Conservation (phyloP, 2,888 invertebrate genomes). For the Spodoptera littoralis region DNA sequence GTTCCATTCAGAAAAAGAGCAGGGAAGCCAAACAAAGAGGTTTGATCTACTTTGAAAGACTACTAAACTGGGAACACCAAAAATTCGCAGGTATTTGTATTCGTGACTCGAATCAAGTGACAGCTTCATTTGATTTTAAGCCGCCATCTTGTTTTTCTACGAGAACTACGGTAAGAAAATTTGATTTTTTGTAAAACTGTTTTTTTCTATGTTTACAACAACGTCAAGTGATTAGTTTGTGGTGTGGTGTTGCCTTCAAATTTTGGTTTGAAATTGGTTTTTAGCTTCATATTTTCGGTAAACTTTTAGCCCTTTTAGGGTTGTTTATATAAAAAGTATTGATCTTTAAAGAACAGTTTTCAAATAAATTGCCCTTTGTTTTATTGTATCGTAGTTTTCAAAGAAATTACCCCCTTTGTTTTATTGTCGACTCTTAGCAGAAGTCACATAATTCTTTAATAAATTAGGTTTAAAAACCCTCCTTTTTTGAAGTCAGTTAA, state of each 20-base stretch:
- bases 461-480: too few species aligned
- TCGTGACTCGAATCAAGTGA: slow-evolving; percentile 43
- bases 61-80: slow-evolving; percentile 2
- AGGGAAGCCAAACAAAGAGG: slow-evolving; percentile 11
- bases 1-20: background rate
- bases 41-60: slow-evolving; percentile 11
- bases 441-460: too few species aligned
- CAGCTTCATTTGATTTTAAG: slow-evolving; percentile 38
- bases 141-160: slow-evolving; percentile 38
- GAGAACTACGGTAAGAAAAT: slow-evolving; percentile 18
- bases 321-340: too few species aligned
- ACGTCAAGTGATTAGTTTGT: slow-evolving; percentile 1
- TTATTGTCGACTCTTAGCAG: too few species aligned
- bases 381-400: too few species aligned
- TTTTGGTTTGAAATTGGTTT: too few species aligned
- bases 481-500: too few species aligned
- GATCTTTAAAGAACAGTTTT: too few species aligned
- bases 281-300: too few species aligned
- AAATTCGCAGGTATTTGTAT: slow-evolving; percentile 31
- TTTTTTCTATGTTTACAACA: slow-evolving; percentile 24
- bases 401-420: too few species aligned
- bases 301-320: background rate
- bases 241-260: background rate
- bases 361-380: too few species aligned
- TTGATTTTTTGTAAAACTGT: slow-evolving; percentile 21